Base-by-base conservation (phyloP, 2,113 vertebrate genomes). In the Rhynchopsitta pachyrhyncha region DNA sequence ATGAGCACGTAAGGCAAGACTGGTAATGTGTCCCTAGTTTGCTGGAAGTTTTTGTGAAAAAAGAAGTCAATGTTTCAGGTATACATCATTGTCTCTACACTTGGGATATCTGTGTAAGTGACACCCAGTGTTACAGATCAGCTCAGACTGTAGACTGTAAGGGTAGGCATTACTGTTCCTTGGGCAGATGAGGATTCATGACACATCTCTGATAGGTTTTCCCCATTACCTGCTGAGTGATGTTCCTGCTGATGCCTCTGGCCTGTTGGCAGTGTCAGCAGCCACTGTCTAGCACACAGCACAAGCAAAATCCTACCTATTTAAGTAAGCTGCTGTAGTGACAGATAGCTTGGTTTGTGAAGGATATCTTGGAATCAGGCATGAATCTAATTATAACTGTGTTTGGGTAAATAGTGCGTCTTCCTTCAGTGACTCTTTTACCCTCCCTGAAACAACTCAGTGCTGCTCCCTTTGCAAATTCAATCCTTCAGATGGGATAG, bases 81-180 rank as follows among this genome's bases (percentile, higher is more conserved):
- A 35, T 42, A n/a, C 24, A 35, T 90, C 9, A 12, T 25, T 55
- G 5, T 76, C 44, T 77, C 20, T 88, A 27, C 29, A 62, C 10
- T 33, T 55, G 25, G 18, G 18, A 31, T 57, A 28, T 35, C 33
- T 42, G 13, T 59, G 2, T 47, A 49, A 68, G 33, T 69, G 67
- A 47, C 29, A 57, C 24, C 0, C 0, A 39, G 3, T 27, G 23
- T n/a, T 74, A 12, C 2, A 62, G 29, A 27, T 49, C 5, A 52
- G 23, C 37, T 92, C n/a, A 78, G 55, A 57, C 6, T 62, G 37
- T 44, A 39, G 55, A 52, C 6, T 59, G 37, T 59, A 42, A 52
- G 22, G 6, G 13, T 70, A 31, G 28, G 39, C 6, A 1, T 80
- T 50, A 18, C 33, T 2, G 0, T 71, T 82, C 57, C 33, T 69